These are phyloP conservation scores for Drosophila erecta DNA, from an alignment of 1,140 invertebrate genomes.

Conservation along the genomic window DNA sequence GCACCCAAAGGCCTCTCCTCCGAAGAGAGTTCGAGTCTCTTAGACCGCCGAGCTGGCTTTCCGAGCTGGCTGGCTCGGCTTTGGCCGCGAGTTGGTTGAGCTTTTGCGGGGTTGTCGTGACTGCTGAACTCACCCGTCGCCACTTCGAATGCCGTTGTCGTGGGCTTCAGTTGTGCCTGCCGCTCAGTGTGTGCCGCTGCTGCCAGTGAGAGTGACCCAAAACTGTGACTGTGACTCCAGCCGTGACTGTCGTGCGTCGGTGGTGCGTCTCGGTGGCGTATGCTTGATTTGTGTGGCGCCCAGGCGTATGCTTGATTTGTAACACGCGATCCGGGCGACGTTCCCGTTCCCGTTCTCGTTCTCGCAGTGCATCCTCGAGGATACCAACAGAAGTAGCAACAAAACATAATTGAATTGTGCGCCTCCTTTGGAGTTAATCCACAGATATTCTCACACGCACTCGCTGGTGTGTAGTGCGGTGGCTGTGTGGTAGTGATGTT, in stretches of 20 bases:
- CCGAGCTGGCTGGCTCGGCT: slow-evolving; percentile 19
- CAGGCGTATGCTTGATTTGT: slow-evolving; percentile 24
- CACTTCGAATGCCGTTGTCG: slow-evolving; percentile 77
- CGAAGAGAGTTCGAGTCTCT: slow-evolving; percentile 3
- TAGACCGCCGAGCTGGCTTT: slow-evolving; percentile 7
- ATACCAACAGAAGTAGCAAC: slow-evolving; percentile 25
- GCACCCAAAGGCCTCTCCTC: slow-evolving; percentile 61
- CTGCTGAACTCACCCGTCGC: slow-evolving; percentile 33
- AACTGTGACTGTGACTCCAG: slow-evolving; percentile 19
- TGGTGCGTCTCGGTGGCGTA: slow-evolving; percentile 37
- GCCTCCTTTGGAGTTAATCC: slow-evolving; percentile 34
- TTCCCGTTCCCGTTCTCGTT: no score
- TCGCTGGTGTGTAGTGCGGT: slow-evolving; percentile 15
- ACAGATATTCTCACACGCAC: slow-evolving; percentile 35
- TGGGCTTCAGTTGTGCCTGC: slow-evolving; percentile 69
- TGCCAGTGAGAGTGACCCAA: slow-evolving; percentile 9
- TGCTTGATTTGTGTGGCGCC: slow-evolving; percentile 32
- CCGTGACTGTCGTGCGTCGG: slow-evolving; percentile 30
- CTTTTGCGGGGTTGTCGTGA: slow-evolving; percentile 23
- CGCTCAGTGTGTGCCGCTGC: slow-evolving; percentile 19
- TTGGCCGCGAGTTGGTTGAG: slow-evolving; percentile 6
- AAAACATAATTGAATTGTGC: slow-evolving; percentile 40
- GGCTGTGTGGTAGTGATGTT: slow-evolving; percentile 30
- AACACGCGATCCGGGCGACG: slow-evolving; percentile 14
- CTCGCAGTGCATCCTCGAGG: slow-evolving; percentile 19